Evolutionary conservation across 2,888 invertebrate genomes (phyloP), one percentile per base, ranked within the genome.

Genomic region (Camponotus fellah): DNA sequence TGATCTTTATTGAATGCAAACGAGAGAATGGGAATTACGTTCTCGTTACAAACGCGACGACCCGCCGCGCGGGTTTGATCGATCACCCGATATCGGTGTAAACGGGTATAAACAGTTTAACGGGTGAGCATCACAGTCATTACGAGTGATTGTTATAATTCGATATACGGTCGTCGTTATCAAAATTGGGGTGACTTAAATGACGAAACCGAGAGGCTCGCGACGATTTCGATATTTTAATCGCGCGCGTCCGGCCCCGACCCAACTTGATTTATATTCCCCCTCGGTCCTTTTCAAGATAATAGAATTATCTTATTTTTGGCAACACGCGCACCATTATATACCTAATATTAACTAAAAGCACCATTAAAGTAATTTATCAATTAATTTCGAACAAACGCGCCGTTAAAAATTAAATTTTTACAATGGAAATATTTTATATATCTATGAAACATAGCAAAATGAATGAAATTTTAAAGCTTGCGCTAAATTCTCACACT

Each of bases 101-200:
- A 79, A 79, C 79, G 79, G 79, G 79, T 79, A 79, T 79, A 79
- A 79, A 79, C 79, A 79, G 79, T 79, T 79, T 79, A 79, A 79
- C 79, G 79, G 71, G 71, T 79, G 79, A 79, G 60, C 79, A 79
- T 79, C 79, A 79, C 69, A 71, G 71, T 79, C 79, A 79, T 79
- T 79, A 79, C 79, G 79, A 79, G 79, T 79, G 79, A 79, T 79
- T 79, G 79, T 79, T 79, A 79, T 79, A 79, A 79, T 79, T 71
- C 79, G 79, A 79, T 79, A 79, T 79, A 71, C 46, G 79, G 69
- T 34, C 79, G 79, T 79, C 79, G 79, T 79, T 79, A 79, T 79
- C 79, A 79, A 79, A 79, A 79, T 79, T 79, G 79, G 79, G 79
- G 71, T 79, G 79, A 79, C 79, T 79, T 79, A 79, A 79, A 79